Conservation (phyloP, 2,888 invertebrate genomes). For the Thera britannica region DNA sequence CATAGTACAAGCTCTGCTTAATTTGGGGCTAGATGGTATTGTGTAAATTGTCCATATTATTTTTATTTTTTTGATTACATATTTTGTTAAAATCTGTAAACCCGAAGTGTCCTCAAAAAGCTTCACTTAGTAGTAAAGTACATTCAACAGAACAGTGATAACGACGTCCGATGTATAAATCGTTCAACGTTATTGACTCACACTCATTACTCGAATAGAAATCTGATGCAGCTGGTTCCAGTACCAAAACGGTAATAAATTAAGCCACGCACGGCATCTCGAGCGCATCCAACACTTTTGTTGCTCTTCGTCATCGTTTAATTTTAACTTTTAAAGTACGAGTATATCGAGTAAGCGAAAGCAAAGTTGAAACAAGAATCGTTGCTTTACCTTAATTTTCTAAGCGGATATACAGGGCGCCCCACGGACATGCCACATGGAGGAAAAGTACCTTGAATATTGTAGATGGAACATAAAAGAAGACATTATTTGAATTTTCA, state of each 20-base stretch:
- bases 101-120: slow-evolving; percentile 3
- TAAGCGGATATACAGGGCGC: slow-evolving; percentile 35
- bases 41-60: too few relatives aligned
- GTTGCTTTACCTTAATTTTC: slow-evolving; percentile 17
- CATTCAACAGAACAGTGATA: slow-evolving; percentile 42
- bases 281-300: slow-evolving; percentile 48
- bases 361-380: slow-evolving; percentile 26
- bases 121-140: slow-evolving; percentile 15
- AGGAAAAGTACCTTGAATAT: too few relatives aligned
- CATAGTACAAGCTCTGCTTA: too few relatives aligned
- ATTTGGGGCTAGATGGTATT: too few relatives aligned
- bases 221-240: slow-evolving; percentile 66
- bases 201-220: slow-evolving; percentile 61
- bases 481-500: too few relatives aligned
- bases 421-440: too few relatives aligned
- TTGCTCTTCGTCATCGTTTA: slow-evolving; percentile 52
- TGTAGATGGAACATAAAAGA: too few relatives aligned
- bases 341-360: slow-evolving; percentile 35
- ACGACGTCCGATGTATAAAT: slow-evolving; percentile 56
- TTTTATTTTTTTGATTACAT: too few relatives aligned
- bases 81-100: not conserved
- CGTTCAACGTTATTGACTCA: slow-evolving; percentile 70
- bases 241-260: slow-evolving; percentile 68
- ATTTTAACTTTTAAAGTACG: slow-evolving; percentile 45
- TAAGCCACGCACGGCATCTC: slow-evolving; percentile 55